Evolutionary conservation across 2,797 vertebrate species (phyloP).

Genomic region (Myoxocephalus aenaeus): DNA sequence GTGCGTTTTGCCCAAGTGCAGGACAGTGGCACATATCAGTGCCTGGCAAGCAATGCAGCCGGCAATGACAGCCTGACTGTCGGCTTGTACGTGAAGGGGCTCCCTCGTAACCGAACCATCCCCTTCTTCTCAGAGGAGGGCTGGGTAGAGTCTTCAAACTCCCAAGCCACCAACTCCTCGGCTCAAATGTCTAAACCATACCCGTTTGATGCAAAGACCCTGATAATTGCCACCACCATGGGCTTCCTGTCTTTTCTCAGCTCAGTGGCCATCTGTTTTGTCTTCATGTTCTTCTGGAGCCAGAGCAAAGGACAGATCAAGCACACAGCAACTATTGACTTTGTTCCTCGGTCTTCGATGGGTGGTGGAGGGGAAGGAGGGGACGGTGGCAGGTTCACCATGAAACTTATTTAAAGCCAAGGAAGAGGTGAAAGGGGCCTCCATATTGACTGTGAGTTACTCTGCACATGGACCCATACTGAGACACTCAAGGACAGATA

Average conservation of each 20-base stretch:
- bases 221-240: conserved; percentile 90
- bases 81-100: conserved; percentile 84
- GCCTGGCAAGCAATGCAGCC: conserved; percentile 87
- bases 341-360: conserved; percentile 86
- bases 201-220: conserved; percentile 87
- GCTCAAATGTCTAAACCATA: conserved; percentile 78
- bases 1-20: conserved; percentile 87
- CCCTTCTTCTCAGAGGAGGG: conserved; percentile 76
- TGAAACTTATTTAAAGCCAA: conserved; percentile 86
- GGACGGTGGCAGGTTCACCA: conserved; percentile 84
- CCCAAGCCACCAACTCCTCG: conserved; percentile 80
- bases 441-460: conserved; percentile 17
- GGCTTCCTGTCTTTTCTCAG: conserved; percentile 93
- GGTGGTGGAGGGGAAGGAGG: conserved; percentile 80
- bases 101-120: conserved; percentile 79
- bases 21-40: conserved; percentile 88
- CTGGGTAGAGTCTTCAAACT: conserved; percentile 76
- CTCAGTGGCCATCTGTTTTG: conserved; percentile 91
- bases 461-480: not conserved
- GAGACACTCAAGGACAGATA: conserved; percentile 32
- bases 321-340: conserved; percentile 88
- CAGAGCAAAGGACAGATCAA: conserved; percentile 91
- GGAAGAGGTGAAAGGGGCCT: not conserved
- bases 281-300: conserved; percentile 94
- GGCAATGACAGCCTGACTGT: conserved; percentile 89